A percentile compares a stretch with the other conserved stretches of the same genome.
Evolutionary conservation across 2,888 invertebrate species (phyloP).

Genomic region (Thymelicus lineola): DNA sequence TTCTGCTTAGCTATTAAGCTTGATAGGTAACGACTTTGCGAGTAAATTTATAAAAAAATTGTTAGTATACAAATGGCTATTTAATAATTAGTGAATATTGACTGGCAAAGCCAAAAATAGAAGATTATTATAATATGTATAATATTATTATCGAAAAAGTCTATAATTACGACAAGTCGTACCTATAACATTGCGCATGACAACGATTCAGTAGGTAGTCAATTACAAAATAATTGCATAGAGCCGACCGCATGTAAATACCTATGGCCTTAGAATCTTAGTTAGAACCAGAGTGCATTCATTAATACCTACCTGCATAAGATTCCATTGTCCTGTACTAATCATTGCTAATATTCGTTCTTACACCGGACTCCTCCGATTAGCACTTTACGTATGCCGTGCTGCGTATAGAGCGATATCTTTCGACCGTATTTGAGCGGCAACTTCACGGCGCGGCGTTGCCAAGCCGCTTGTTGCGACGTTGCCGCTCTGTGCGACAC

Average conservation of each 20-base stretch:
- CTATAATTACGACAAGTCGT: too few relatives aligned
- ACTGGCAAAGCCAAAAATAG: neutral
- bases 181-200: too few relatives aligned
- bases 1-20: too few relatives aligned
- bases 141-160: too few relatives aligned
- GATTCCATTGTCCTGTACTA: conserved; percentile 62
- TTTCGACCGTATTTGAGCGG: conserved; percentile 41
- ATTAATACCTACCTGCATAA: neutral
- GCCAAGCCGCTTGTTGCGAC: conserved; percentile 47
- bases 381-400: conserved; percentile 52
- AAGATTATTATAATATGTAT: too few relatives aligned
- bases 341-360: conserved; percentile 64
- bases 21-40: too few relatives aligned
- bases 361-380: conserved; percentile 47
- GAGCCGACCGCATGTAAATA: too few relatives aligned
- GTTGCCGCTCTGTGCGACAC: conserved; percentile 72
- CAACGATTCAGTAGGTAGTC: too few relatives aligned
- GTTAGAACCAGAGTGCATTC: neutral
- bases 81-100: neutral
- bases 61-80: too few relatives aligned
- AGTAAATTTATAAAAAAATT: neutral
- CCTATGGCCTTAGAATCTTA: neutral
- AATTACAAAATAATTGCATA: too few relatives aligned
- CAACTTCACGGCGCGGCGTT: conserved; percentile 52
- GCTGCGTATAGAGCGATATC: conserved; percentile 13